Percentiles rank a stretch among this genome's conserved stretches.
These are phyloP conservation scores for Hesperophylax magnus DNA, from an alignment of 1,140 invertebrate genomes.

Conservation along the genomic window DNA sequence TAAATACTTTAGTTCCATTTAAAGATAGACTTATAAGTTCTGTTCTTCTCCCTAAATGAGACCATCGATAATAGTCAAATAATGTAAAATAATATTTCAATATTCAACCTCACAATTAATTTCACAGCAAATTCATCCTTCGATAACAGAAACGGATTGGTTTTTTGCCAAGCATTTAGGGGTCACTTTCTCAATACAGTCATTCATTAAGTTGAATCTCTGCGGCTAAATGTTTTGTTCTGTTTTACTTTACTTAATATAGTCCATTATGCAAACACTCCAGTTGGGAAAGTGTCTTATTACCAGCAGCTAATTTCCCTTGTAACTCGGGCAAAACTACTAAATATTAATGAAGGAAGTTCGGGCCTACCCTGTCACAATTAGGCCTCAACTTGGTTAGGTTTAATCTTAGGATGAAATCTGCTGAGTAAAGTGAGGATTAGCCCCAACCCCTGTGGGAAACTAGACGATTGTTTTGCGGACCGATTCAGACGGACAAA, in stretches of 20 bases:
- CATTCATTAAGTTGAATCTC: constrained; percentile 10
- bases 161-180: too few species aligned
- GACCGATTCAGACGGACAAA: constrained; percentile 12
- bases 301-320: constrained; percentile 36
- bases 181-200: constrained; percentile 8
- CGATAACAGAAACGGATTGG: too few species aligned
- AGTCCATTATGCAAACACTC: constrained; percentile 39
- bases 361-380: constrained; percentile 51
- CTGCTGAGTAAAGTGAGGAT: constrained; percentile 17
- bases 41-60: too few species aligned
- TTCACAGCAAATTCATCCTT: too few species aligned
- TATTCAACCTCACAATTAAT: too few species aligned
- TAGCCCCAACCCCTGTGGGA: constrained; percentile 13
- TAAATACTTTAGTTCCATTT: too few species aligned
- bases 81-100: too few species aligned
- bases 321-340: constrained; percentile 49
- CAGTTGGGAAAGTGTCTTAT: constrained; percentile 40
- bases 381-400: constrained; percentile 48
- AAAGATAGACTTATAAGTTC: too few species aligned
- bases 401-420: constrained; percentile 41
- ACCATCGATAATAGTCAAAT: too few species aligned
- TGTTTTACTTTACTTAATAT: constrained; percentile 23
- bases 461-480: background rate
- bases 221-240: constrained; percentile 34
- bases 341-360: constrained; percentile 57